Evolutionary conservation across 2,797 vertebrate genomes (phyloP).

Genomic region (Mus minutoides): DNA sequence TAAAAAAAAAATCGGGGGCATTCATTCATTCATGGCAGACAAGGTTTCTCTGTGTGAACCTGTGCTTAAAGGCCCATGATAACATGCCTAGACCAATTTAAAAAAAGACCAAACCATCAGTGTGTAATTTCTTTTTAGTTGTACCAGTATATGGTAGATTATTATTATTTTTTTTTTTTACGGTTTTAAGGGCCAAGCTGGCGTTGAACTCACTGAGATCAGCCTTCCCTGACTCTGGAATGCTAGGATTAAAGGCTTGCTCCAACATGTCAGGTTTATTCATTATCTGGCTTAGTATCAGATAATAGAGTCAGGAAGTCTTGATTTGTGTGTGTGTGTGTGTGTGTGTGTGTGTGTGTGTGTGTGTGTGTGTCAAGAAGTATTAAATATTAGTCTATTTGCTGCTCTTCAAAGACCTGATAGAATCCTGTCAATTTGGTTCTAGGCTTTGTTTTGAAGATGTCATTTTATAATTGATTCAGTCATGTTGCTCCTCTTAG

Average conservation of each 20-base stretch:
- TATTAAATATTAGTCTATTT: not conserved
- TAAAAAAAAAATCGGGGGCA: too few relatives aligned
- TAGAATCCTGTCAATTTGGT: not conserved
- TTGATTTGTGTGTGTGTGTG: not conserved
- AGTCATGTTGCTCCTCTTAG: not conserved
- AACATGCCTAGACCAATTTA: not conserved
- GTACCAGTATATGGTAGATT: not conserved
- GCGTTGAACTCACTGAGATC: not conserved
- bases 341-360: too few relatives aligned
- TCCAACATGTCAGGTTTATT: not conserved
- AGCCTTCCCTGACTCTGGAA: not conserved
- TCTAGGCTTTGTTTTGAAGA: not conserved
- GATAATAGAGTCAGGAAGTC: not conserved
- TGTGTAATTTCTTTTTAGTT: not conserved
- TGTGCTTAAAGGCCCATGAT: not conserved
- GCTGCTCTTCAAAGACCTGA: not conserved
- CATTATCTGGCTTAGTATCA: not conserved
- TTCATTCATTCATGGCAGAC: not conserved
- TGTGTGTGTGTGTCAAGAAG: not conserved
- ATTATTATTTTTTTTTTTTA: too few relatives aligned
- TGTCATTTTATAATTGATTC: not conserved
- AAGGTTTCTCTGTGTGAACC: not conserved
- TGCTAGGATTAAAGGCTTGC: not conserved
- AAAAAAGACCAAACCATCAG: not conserved
- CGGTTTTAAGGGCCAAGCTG: not conserved